Conservation (phyloP, 1,140 invertebrate species). For the Cydia pomonella region DNA sequence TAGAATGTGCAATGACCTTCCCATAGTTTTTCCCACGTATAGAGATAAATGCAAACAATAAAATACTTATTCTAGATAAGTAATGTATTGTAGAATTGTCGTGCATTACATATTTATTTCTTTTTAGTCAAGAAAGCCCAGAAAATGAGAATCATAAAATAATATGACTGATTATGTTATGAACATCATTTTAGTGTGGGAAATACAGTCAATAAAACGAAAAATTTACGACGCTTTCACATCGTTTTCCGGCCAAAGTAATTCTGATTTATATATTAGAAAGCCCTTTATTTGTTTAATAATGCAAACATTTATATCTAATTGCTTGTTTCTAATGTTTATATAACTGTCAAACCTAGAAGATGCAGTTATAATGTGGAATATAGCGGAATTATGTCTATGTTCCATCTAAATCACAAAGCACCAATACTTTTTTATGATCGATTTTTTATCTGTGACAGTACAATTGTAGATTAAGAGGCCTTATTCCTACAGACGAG, state of each 20-base stretch:
- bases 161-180: not conserved
- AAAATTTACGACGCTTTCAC: not conserved
- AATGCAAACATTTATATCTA: not conserved
- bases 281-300: not conserved
- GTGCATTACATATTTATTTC: no score
- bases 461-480: no score
- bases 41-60: not conserved
- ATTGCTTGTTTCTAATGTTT: not conserved
- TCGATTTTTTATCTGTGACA: no score
- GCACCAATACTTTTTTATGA: no score
- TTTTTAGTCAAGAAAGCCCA: not conserved
- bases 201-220: not conserved
- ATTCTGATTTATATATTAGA: not conserved
- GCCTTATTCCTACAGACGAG: no score
- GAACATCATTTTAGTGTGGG: not conserved
- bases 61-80: not conserved
- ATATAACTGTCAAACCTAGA: not conserved
- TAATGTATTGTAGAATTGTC: not conserved
- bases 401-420: no score
- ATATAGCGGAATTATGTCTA: no score
- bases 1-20: conserved; percentile 21
- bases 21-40: conserved; percentile 27
- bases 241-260: not conserved
- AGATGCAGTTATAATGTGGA: not conserved
- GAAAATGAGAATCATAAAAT: not conserved